Percentiles rank a stretch among this genome's conserved stretches.
Conservation (phyloP, 1,140 invertebrate genomes). For the Stegodyphus mimosarum region DNA sequence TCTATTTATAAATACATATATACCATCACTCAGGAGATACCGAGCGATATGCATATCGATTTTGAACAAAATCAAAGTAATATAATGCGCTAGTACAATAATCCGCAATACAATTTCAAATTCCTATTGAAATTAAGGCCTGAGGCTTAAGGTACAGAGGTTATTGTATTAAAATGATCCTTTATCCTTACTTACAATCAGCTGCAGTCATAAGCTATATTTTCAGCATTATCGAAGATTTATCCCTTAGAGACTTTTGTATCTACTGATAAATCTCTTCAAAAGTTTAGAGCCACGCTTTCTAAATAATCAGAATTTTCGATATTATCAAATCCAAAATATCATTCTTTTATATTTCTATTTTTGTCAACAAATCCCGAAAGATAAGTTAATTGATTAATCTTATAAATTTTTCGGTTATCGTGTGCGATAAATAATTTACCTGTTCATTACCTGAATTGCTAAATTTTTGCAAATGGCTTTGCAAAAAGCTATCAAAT, state of each 20-base stretch:
- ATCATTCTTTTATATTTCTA: neutral
- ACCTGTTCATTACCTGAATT: slow-evolving; percentile 23
- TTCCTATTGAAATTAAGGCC: neutral
- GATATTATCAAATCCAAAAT: neutral
- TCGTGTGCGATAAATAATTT: slow-evolving; percentile 43
- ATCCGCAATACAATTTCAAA: neutral
- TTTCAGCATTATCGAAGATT: neutral
- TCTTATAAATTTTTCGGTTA: slow-evolving; percentile 54
- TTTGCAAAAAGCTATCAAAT: slow-evolving; percentile 36
- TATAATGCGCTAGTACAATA: neutral
- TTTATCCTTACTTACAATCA: neutral
- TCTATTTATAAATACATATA: neutral
- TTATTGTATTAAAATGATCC: neutral
- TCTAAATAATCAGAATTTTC: neutral
- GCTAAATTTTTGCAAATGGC: neutral
- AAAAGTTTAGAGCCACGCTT: too few relatives aligned
- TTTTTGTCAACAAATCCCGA: neutral
- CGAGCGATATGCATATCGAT: neutral
- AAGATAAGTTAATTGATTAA: slow-evolving; percentile 23
- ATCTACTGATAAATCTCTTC: neutral
- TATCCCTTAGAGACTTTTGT: neutral
- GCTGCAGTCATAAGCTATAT: neutral
- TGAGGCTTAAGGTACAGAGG: too few relatives aligned
- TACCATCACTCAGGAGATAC: neutral
- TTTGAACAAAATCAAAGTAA: neutral